Percentiles rank a stretch among this genome's conserved stretches.
Conservation (phyloP, 2,888 invertebrate species). For the Bibio marci region DNA sequence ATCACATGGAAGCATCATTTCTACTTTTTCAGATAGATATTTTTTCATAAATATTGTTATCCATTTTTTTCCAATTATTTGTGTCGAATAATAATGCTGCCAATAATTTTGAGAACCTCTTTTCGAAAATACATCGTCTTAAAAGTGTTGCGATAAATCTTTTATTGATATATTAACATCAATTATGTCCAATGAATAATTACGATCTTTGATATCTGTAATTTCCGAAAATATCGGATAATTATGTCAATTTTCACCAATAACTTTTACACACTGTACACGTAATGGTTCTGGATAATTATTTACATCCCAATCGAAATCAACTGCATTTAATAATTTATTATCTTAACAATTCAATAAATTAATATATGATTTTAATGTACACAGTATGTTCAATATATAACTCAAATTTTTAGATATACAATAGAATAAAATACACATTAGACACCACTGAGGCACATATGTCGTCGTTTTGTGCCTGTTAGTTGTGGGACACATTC, state of each 20-base stretch:
- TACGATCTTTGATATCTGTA: conserved; percentile 23
- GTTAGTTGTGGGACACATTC: too few relatives aligned
- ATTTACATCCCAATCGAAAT: conserved; percentile 15
- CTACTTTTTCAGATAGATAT: conserved; percentile 27
- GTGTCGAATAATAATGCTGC: conserved; percentile 15
- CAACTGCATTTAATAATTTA: conserved; percentile 9
- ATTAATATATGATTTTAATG: conserved; percentile 23
- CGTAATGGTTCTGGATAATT: conserved; percentile 13
- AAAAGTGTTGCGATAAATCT: conserved; percentile 21
- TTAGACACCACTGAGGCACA: too few relatives aligned
- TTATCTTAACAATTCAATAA: conserved; percentile 3
- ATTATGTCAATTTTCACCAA: conserved; percentile 21
- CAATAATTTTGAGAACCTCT: conserved; percentile 23
- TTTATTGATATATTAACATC: conserved; percentile 22
- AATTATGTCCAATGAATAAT: conserved; percentile 24
- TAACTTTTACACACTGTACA: conserved; percentile 23
- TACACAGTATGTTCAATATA: too few relatives aligned
- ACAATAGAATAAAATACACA: too few relatives aligned
- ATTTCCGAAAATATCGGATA: background rate
- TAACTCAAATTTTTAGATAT: too few relatives aligned
- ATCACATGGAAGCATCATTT: conserved; percentile 23
- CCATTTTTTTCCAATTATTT: conserved; percentile 19
- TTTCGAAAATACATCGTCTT: conserved; percentile 26
- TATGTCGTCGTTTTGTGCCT: too few relatives aligned
- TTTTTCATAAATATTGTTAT: conserved; percentile 29